Conservation (phyloP, 2,888 invertebrate genomes). For the Aelia acuminata region DNA sequence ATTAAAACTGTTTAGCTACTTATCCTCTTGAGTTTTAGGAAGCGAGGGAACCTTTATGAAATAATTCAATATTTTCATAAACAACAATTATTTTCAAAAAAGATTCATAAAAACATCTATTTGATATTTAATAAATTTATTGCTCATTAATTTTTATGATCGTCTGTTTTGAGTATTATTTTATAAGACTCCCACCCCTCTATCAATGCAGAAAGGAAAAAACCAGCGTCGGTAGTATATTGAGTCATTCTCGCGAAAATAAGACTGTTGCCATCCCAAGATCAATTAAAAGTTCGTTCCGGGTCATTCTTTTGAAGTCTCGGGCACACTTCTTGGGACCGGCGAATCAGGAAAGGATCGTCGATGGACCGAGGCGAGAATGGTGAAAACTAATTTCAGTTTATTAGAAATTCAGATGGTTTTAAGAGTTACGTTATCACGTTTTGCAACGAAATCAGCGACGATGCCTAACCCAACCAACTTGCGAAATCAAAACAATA, state of each 20-base stretch:
- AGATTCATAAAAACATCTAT: too few species aligned
- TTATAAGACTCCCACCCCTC: too few species aligned
- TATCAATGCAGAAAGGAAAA: not conserved
- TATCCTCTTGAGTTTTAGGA: too few species aligned
- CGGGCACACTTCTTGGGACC: not conserved
- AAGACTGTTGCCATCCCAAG: not conserved
- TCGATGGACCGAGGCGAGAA: not conserved
- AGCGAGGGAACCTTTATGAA: too few species aligned
- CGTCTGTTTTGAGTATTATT: too few species aligned
- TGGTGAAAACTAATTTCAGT: not conserved
- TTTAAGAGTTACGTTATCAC: constrained; percentile 2
- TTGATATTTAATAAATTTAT: too few species aligned
- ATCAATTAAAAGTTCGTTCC: constrained; percentile 16
- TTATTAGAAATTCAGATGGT: constrained; percentile 8
- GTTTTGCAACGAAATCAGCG: not conserved
- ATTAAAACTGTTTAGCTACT: too few species aligned
- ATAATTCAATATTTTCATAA: too few species aligned
- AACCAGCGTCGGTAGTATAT: not conserved
- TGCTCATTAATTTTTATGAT: too few species aligned
- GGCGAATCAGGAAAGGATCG: not conserved
- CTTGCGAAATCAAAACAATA: not conserved
- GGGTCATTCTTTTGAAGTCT: not conserved
- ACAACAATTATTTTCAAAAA: too few species aligned
- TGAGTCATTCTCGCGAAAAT: not conserved
- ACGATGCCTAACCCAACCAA: not conserved